Conservation (phyloP, 2,113 vertebrate genomes). For the Nipponia nippon region DNA sequence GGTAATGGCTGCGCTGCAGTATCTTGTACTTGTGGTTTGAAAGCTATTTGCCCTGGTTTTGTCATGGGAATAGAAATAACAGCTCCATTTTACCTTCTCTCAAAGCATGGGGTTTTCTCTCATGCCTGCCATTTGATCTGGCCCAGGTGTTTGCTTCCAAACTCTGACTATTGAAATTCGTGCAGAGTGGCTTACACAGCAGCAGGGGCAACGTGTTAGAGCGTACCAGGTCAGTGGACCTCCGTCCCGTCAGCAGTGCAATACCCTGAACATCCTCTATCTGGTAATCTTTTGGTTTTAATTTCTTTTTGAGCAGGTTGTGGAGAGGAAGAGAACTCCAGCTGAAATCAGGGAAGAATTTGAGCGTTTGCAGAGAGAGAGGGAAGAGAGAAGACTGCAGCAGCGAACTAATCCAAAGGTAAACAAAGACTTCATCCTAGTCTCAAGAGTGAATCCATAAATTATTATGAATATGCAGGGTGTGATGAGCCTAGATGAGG, state of each 20-base stretch:
- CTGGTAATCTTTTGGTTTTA: not conserved
- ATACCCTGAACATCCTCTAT: not conserved
- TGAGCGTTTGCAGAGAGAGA: conserved; percentile 91
- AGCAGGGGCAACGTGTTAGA: accelerated
- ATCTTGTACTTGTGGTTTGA: not conserved
- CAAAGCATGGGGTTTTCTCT: not conserved
- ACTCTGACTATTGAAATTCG: not conserved
- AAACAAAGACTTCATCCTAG: not conserved
- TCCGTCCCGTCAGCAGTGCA: not conserved
- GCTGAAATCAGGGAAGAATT: conserved; percentile 96
- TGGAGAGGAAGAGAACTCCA: conserved; percentile 91
- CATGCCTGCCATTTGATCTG: not conserved
- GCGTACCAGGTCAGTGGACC: not conserved
- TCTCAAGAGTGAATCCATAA: not conserved
- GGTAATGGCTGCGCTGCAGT: not conserved
- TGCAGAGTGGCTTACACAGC: not conserved
- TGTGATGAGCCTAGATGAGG: not conserved
- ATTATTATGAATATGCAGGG: not conserved
- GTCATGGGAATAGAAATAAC: not conserved
- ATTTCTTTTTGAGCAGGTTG: conserved; percentile 77
- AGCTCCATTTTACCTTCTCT: not conserved
- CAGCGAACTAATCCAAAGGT: conserved; percentile 98
- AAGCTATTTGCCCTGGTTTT: not conserved
- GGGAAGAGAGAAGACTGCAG: conserved; percentile 91
- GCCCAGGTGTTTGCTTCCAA: not conserved